A percentile compares a stretch with the other conserved stretches of the same genome.
These are phyloP conservation scores for Saccostrea cuccullata DNA, from an alignment of 1,140 invertebrate genomes.

Conservation along the genomic window DNA sequence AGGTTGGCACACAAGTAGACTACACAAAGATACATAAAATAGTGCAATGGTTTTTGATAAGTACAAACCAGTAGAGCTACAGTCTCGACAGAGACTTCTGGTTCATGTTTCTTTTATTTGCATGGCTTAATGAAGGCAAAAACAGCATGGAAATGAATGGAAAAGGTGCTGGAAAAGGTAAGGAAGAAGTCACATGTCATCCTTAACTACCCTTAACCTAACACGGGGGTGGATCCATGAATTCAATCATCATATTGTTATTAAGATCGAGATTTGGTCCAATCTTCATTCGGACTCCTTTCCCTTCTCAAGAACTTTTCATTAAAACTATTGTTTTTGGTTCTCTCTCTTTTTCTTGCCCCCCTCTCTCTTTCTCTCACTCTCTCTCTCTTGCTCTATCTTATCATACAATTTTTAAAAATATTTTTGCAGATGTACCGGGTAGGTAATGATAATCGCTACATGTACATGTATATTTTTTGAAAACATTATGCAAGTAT, in stretches of 20 bases:
- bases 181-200: not conserved
- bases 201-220: not conserved
- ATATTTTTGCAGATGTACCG: not conserved
- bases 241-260: too few relatives aligned
- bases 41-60: too few relatives aligned
- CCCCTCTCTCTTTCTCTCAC: not conserved
- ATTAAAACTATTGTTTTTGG: too few relatives aligned
- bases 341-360: not conserved
- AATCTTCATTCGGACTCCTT: too few relatives aligned
- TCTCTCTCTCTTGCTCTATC: too few relatives aligned
- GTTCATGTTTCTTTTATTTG: constrained; percentile 42
- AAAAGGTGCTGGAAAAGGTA: constrained; percentile 14
- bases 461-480: not conserved
- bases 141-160: constrained; percentile 32
- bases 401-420: not conserved
- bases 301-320: too few relatives aligned
- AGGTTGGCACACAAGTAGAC: too few relatives aligned
- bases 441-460: not conserved
- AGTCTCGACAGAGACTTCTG: too few relatives aligned
- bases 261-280: too few relatives aligned
- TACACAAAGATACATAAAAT: too few relatives aligned
- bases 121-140: constrained; percentile 17
- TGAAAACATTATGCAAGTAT: not conserved
- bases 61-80: too few relatives aligned
- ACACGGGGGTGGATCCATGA: not conserved